Percentiles rank a stretch among this genome's conserved stretches.
Conservation (phyloP, 2,888 invertebrate genomes). For the Athalia cordata region DNA sequence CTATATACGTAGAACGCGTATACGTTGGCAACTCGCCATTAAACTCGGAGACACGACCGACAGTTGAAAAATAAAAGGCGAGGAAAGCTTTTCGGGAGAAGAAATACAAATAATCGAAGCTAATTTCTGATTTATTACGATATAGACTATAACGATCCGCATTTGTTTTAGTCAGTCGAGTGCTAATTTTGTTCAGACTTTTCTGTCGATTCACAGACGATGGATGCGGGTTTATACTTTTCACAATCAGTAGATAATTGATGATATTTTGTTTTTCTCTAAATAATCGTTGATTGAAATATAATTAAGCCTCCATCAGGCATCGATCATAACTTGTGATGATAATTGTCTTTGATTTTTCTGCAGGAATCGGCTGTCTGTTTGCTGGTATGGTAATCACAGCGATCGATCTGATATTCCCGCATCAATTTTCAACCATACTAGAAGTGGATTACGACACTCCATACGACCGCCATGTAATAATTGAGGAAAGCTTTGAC, state of each 20-base stretch:
- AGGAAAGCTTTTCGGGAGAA: not conserved
- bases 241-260: no score
- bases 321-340: not conserved
- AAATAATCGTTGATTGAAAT: no score
- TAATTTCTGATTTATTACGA: slow-evolving; percentile 9
- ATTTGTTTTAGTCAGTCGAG: slow-evolving; percentile 16
- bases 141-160: not conserved
- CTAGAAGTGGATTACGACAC: slow-evolving; percentile 95
- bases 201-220: not conserved
- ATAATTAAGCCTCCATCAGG: no score
- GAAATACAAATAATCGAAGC: slow-evolving; percentile 34
- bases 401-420: slow-evolving; percentile 89
- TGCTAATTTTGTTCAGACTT: no score
- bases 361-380: slow-evolving; percentile 85
- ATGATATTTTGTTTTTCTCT: no score
- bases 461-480: slow-evolving; percentile 93
- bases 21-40: slow-evolving; percentile 18
- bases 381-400: slow-evolving; percentile 88
- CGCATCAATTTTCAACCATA: slow-evolving; percentile 93
- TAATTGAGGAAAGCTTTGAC: slow-evolving; percentile 90
- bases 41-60: slow-evolving; percentile 1
- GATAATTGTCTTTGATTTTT: slow-evolving; percentile 14
- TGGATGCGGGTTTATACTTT: no score
- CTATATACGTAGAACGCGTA: slow-evolving; percentile 10
- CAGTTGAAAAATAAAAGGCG: slow-evolving; percentile 17